A percentile compares a stretch with the other conserved stretches of the same genome.
phyloP scores from a whole-genome alignment of 2,797 vertebrate species.

The Pipistrellus pipistrellus region DNA sequence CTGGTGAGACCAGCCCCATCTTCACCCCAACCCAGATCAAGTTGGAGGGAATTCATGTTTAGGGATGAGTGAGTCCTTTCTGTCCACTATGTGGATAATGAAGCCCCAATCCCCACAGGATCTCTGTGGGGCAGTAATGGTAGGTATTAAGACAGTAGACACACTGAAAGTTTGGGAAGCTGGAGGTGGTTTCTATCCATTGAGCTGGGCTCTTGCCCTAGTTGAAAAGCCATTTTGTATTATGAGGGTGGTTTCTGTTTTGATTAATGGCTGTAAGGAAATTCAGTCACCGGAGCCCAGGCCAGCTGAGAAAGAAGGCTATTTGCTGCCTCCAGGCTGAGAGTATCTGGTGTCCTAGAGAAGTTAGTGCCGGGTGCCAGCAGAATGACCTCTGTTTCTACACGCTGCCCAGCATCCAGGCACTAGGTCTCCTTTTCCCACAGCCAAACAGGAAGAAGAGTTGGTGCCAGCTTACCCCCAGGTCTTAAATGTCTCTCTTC shows the following conservation, averaged over 20 bases:
- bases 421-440: slow-evolving; percentile 4
- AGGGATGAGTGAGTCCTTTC: not conserved
- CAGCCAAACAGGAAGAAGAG: slow-evolving; percentile 49
- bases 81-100: not conserved
- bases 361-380: not conserved
- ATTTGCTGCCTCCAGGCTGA: slow-evolving; percentile 58
- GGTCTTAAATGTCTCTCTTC: slow-evolving; percentile 57
- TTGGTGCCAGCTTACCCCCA: slow-evolving; percentile 11
- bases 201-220: slow-evolving; percentile 38
- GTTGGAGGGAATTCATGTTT: not conserved
- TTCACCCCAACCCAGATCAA: not conserved
- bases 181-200: not conserved
- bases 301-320: slow-evolving; percentile 32
- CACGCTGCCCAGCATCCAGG: not conserved
- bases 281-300: slow-evolving; percentile 44
- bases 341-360: slow-evolving; percentile 52
- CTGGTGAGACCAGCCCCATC: not conserved
- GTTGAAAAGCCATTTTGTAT: slow-evolving; percentile 64
- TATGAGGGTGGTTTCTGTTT: slow-evolving; percentile 46
- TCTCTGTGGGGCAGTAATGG: not conserved
- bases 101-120: not conserved
- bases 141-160: not conserved
- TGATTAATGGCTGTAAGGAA: slow-evolving; percentile 51
- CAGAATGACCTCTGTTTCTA: slow-evolving; percentile 11
- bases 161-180: not conserved